These are phyloP conservation scores for Anoncus sp. DNA, from an alignment of 2,888 invertebrate genomes.

Conservation along the genomic window DNA sequence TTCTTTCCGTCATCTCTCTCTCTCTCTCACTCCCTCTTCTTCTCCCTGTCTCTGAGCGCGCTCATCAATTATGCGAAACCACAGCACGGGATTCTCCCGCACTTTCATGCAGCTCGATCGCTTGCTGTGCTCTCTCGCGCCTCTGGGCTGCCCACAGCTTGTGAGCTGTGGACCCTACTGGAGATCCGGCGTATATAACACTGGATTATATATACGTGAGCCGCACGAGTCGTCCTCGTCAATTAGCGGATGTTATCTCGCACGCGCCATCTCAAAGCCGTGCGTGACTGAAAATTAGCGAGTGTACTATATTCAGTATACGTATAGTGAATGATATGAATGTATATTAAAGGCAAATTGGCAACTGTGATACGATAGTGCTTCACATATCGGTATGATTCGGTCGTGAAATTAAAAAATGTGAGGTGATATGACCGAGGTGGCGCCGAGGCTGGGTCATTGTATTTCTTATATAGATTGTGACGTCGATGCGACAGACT, in stretches of 20 bases:
- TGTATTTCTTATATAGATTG: no score
- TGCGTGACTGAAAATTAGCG: conserved; percentile 5
- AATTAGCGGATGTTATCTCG: conserved; percentile 56
- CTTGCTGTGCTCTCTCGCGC: background rate
- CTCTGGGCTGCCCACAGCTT: conserved; percentile 8
- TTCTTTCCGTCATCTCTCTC: no score
- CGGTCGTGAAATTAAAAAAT: background rate
- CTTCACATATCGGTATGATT: background rate
- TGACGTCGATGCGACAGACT: no score
- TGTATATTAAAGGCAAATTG: background rate
- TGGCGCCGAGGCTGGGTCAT: no score
- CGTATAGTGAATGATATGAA: background rate
- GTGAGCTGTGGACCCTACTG: conserved; percentile 26
- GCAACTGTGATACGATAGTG: background rate
- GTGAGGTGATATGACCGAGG: background rate
- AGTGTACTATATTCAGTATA: background rate
- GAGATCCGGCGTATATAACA: conserved; percentile 1
- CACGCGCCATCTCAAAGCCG: conserved; percentile 54
- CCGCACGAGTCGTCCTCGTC: conserved; percentile 47
- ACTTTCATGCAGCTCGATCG: conserved; percentile 26
- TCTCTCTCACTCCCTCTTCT: conserved; percentile 5
- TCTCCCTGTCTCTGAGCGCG: background rate
- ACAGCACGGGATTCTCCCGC: conserved; percentile 38
- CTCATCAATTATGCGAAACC: conserved; percentile 54
- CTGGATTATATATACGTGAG: background rate